Conservation (phyloP, 2,797 vertebrate genomes). For the Muscicapa comitata region DNA sequence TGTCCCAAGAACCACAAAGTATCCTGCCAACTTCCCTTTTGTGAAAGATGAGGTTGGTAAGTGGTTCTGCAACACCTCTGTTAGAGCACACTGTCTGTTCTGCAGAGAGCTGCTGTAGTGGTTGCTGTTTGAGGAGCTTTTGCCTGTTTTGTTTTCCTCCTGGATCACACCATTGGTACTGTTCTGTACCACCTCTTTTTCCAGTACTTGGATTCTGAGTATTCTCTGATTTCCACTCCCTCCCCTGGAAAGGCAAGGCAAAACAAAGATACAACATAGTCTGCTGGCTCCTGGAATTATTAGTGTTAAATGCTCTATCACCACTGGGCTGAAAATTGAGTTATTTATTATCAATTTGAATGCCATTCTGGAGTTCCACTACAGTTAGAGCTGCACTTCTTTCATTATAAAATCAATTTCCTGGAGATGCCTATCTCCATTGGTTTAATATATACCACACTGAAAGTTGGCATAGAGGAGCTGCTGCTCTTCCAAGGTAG, state of each 20-base stretch:
- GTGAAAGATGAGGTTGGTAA: background rate
- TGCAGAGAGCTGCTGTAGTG: background rate
- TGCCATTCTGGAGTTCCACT: conserved; percentile 20
- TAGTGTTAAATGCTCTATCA: conserved; percentile 5
- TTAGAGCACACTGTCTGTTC: background rate
- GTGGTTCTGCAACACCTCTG: background rate
- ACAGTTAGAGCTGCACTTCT: background rate
- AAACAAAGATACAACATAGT: background rate
- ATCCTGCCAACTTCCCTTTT: background rate
- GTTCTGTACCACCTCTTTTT: background rate
- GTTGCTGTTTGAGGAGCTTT: background rate
- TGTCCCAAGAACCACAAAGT: background rate
- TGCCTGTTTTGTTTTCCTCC: background rate
- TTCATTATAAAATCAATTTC: conserved; percentile 59
- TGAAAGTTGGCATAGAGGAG: background rate
- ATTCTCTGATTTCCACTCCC: background rate
- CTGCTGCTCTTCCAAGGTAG: conserved; percentile 28
- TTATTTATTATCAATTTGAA: conserved; percentile 41
- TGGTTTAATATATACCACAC: background rate
- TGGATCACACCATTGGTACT: background rate
- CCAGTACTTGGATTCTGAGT: background rate
- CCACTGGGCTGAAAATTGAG: conserved; percentile 13
- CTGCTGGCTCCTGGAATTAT: background rate
- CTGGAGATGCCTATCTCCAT: conserved; percentile 38
- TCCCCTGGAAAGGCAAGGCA: background rate